A percentile compares a stretch with the other conserved stretches of the same genome.
Evolutionary conservation across 2,888 invertebrate species (phyloP).

Genomic region (Omphaloscelis lunosa): DNA sequence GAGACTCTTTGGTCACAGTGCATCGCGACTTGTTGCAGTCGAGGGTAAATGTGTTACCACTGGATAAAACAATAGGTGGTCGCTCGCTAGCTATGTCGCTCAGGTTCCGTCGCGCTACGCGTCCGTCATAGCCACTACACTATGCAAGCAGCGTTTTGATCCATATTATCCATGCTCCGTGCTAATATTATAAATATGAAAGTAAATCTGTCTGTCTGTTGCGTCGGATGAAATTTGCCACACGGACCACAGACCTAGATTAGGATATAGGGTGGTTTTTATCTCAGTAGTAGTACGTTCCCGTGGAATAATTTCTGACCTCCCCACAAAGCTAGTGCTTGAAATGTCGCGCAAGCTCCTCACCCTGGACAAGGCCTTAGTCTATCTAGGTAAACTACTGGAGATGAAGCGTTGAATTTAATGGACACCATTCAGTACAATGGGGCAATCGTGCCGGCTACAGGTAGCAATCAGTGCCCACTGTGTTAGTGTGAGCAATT

Average conservation of each 20-base stretch:
- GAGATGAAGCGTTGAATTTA: slow-evolving; percentile 45
- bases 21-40: background rate
- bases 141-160: background rate
- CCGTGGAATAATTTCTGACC: background rate
- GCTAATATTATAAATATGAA: background rate
- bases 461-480: slow-evolving; percentile 54
- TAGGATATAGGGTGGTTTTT: background rate
- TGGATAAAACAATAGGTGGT: background rate
- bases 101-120: background rate
- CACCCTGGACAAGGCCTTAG: background rate
- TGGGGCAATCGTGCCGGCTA: slow-evolving; percentile 31
- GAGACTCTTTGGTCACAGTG: background rate
- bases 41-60: background rate
- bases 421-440: slow-evolving; percentile 33
- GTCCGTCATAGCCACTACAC: background rate
- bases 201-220: background rate
- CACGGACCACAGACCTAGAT: background rate
- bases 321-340: background rate
- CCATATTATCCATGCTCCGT: background rate
- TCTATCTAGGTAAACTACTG: slow-evolving; percentile 19
- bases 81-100: background rate
- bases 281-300: background rate
- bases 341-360: background rate
- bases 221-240: background rate
- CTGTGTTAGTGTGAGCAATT: slow-evolving; percentile 34